Percentiles rank a stretch among this genome's conserved stretches.
Conservation (phyloP, 2,888 invertebrate species). For the Automeris io region DNA sequence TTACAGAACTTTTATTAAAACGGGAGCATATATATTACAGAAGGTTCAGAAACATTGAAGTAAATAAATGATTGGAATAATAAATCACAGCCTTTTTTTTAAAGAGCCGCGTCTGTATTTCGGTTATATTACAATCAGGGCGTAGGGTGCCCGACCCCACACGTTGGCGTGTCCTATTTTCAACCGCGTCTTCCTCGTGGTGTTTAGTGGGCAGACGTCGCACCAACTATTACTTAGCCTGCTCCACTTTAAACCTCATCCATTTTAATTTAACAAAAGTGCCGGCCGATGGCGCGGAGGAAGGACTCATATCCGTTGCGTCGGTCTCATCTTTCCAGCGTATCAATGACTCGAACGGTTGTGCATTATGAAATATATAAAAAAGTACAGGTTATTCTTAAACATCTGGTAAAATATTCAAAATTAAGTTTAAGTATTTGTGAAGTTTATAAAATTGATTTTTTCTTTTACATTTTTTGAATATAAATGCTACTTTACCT, state of each 20-base stretch:
- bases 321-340: conserved; percentile 17
- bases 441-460: too few species aligned
- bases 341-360: neutral
- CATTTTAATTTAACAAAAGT: conserved; percentile 76
- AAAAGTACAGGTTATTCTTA: too few species aligned
- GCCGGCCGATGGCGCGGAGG: conserved; percentile 72
- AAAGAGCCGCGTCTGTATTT: conserved; percentile 15
- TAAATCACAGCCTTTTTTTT: neutral
- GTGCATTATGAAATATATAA: too few species aligned
- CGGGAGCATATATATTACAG: neutral
- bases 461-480: too few species aligned
- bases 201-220: conserved; percentile 51
- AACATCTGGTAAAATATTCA: too few species aligned
- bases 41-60: neutral
- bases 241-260: conserved; percentile 76
- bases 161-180: conserved; percentile 52
- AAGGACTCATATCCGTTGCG: conserved; percentile 70
- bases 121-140: conserved; percentile 22
- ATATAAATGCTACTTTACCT: too few species aligned
- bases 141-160: conserved; percentile 45
- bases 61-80: neutral
- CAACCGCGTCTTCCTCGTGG: conserved; percentile 26
- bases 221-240: conserved; percentile 68
- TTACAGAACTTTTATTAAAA: neutral
- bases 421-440: too few species aligned